These are phyloP conservation scores for Myzus persicae DNA, from an alignment of 1,140 invertebrate species.

Conservation along the genomic window DNA sequence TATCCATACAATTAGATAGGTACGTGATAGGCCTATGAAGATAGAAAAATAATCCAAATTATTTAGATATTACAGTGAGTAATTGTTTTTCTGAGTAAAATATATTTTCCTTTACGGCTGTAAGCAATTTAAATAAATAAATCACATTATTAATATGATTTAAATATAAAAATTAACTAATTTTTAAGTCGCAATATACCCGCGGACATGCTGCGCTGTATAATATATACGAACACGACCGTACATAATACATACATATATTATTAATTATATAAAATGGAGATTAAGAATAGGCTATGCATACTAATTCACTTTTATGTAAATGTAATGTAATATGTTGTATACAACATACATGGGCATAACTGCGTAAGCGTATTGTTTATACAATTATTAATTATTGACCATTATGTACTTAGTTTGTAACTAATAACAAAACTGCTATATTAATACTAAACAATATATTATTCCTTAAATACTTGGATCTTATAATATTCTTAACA, in stretches of 20 bases:
- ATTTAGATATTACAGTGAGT: too few species aligned
- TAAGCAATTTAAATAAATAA: background rate
- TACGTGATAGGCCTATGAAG: too few species aligned
- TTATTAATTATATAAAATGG: background rate
- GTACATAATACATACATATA: background rate
- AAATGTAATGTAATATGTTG: background rate
- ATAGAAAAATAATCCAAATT: too few species aligned
- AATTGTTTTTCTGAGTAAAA: too few species aligned
- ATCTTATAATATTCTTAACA: background rate
- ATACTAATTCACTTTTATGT: background rate
- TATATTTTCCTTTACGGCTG: too few species aligned
- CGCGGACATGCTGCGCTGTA: too few species aligned
- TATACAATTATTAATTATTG: background rate
- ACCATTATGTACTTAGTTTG: background rate
- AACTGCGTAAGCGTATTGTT: background rate
- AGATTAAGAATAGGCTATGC: background rate
- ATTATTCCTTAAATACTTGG: too few species aligned
- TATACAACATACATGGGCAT: background rate
- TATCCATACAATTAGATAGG: too few species aligned
- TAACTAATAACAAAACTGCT: background rate
- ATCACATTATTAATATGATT: too few species aligned
- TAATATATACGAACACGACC: background rate
- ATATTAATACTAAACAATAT: too few species aligned
- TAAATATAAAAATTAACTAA: background rate
- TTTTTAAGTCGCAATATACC: background rate